Evolutionary conservation across 2,888 invertebrate genomes (phyloP), one percentile per base, ranked within the genome.

Genomic region (Stratiomys singularior): DNA sequence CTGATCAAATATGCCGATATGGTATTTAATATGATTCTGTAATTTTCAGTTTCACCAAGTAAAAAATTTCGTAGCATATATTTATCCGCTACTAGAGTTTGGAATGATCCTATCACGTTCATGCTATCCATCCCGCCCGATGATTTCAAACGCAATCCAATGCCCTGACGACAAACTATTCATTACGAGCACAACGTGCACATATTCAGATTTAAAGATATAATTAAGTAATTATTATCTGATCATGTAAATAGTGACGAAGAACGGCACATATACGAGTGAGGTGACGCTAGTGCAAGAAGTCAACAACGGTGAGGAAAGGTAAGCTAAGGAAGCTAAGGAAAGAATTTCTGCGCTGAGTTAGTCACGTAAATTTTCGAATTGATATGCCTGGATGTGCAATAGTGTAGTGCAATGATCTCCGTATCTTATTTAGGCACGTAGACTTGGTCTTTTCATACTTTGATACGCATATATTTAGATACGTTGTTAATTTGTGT

Each of bases 191-290:
- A 60, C 44, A 58, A 60, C 25, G 74, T 27, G 74, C 44, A 74
- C 69, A 47, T 5, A 76, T 56, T 23, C 64, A 76, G 78, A 77
- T 78, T 77, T 74, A 64, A 64, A 78, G 78, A 78, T 78, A 78
- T 78, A 77, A 78, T 78, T 78, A 78, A 78, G 78, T 78, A 77
- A 78, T 78, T 78, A 78, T 77, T 78, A 78, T 78, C 78, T 78
- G 72, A 78, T 77, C 77, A 78, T 78, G 78, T 77, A 77, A 78
- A 78, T 78, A 72, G 66, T 76, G 60, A 69, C 47, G 69, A 69
- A 30, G 11, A 37, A 37, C 37, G 37, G 9, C 37, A 3, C 5
- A 37, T 3, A 37, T 3, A 37, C 37, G 37, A 37, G 37, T 9
- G 37, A 37, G 5, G 37, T 37, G 3, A 9, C 9, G 37, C 37